phyloP scores from a whole-genome alignment of 2,797 vertebrate species.

The Sebastes minor region DNA sequence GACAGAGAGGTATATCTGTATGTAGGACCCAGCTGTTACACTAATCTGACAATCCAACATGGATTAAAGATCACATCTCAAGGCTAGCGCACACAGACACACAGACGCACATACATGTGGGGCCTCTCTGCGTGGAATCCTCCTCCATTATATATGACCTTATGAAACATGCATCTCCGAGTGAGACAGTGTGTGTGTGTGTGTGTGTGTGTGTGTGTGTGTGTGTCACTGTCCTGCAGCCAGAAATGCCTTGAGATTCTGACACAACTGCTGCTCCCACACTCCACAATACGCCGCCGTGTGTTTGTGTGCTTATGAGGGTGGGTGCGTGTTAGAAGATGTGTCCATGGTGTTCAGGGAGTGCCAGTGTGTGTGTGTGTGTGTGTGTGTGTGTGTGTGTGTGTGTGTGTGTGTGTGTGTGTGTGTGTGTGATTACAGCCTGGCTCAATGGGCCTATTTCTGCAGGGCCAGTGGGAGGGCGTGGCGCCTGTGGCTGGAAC shows the following conservation, averaged over 20 bases:
- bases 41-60: conserved; percentile 80
- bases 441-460: conserved; percentile 79
- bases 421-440: conserved; percentile 66
- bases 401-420: conserved; percentile 27
- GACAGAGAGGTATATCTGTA: conserved; percentile 64
- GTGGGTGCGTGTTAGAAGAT: conserved; percentile 12
- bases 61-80: conserved; percentile 78
- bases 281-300: conserved; percentile 36
- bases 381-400: conserved; percentile 37
- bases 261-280: conserved; percentile 64
- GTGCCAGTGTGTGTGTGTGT: neutral
- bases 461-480: conserved; percentile 78
- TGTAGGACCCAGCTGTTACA: conserved; percentile 79
- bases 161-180: conserved; percentile 68
- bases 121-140: conserved; percentile 57
- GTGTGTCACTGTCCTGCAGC: conserved; percentile 56
- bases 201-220: conserved; percentile 17
- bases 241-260: conserved; percentile 67
- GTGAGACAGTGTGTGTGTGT: conserved; percentile 18
- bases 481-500: conserved; percentile 83
- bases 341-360: conserved; percentile 1
- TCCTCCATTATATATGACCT: conserved; percentile 76
- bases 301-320: conserved; percentile 22
- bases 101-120: conserved; percentile 22
- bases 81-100: conserved; percentile 30